Conservation (phyloP, 2,113 vertebrate genomes). For the Megaceryle torquata region DNA sequence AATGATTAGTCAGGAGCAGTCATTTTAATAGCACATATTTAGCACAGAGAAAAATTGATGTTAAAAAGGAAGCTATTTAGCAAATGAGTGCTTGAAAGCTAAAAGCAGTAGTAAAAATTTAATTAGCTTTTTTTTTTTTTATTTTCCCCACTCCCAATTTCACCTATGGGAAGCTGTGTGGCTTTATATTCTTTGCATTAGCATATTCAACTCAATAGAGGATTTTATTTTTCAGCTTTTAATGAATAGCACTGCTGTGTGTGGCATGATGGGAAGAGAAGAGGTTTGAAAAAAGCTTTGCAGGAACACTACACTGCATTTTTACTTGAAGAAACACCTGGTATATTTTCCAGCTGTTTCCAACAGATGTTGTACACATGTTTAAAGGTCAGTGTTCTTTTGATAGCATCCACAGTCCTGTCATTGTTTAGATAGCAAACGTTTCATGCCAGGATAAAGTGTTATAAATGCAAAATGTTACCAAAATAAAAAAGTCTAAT, state of each 20-base stretch:
- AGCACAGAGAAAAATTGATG: constrained; percentile 8
- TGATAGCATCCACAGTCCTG: neutral
- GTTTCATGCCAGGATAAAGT: neutral
- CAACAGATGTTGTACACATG: constrained; percentile 61
- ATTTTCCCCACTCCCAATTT: constrained; percentile 22
- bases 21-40: constrained; percentile 4
- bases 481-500: neutral
- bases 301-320: constrained; percentile 23
- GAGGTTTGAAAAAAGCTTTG: constrained; percentile 51
- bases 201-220: constrained; percentile 26
- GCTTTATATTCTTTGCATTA: constrained; percentile 46
- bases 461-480: neutral
- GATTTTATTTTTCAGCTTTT: constrained; percentile 47
- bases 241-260: constrained; percentile 63
- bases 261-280: constrained; percentile 50
- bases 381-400: constrained; percentile 70
- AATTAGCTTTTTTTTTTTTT: neutral
- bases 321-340: constrained; percentile 52
- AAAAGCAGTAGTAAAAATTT: constrained; percentile 41
- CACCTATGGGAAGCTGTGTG: constrained; percentile 37
- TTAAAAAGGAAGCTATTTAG: constrained; percentile 29
- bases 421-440: constrained; percentile 5
- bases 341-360: constrained; percentile 59
- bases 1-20: neutral
- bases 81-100: constrained; percentile 37